A percentile compares a stretch with the other conserved stretches of the same genome.
Conservation (phyloP, 2,888 invertebrate species). For the Tetropium fuscum region DNA sequence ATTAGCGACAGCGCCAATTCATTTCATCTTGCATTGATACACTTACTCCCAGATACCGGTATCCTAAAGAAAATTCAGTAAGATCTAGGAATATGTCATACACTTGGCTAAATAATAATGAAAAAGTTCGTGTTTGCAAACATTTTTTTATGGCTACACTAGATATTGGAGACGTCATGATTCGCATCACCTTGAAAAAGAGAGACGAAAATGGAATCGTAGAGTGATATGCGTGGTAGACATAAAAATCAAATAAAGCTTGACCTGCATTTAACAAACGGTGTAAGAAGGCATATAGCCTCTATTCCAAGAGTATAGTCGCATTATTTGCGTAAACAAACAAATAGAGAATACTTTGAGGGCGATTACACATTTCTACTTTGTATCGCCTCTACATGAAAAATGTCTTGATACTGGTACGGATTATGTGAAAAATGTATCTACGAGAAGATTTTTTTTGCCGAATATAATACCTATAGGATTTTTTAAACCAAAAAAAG, state of each 20-base stretch:
- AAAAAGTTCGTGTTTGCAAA: neutral
- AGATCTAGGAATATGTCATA: neutral
- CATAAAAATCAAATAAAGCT: slow-evolving; percentile 1
- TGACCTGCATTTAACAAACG: neutral
- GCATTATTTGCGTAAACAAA: neutral
- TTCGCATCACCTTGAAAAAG: neutral
- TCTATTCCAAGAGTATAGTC: slow-evolving; percentile 6
- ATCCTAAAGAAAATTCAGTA: neutral
- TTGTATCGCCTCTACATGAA: neutral
- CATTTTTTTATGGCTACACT: slow-evolving; percentile 2
- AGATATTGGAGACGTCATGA: slow-evolving; percentile 6
- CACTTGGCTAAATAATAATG: neutral
- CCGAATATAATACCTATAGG: neutral
- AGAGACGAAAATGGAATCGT: neutral
- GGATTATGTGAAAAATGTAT: neutral
- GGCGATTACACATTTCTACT: slow-evolving; percentile 2
- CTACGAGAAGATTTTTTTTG: neutral
- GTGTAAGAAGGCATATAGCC: neutral
- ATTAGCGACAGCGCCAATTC: neutral
- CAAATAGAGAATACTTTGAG: neutral
- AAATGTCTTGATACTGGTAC: neutral
- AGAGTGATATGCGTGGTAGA: neutral
- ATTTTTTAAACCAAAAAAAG: slow-evolving; percentile 1
- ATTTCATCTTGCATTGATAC: neutral
- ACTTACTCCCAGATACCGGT: neutral